Evolutionary conservation across 2,797 vertebrate genomes (phyloP).

Genomic region (Sorex maritimensis): DNA sequence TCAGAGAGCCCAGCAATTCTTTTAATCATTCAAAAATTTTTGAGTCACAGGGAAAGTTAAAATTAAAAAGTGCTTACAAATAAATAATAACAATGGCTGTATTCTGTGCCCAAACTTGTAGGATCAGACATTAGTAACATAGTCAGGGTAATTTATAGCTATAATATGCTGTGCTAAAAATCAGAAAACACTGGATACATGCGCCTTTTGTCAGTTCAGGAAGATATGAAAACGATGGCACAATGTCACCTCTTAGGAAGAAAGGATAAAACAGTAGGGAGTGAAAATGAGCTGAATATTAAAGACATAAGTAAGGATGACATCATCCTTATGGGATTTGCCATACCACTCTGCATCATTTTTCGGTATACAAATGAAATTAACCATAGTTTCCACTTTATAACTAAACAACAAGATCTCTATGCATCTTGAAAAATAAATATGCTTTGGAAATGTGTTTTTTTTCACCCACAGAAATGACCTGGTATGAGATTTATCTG

Average conservation of each 20-base stretch:
- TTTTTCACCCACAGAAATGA: neutral
- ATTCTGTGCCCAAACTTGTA: neutral
- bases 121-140: neutral
- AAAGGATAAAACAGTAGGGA: neutral
- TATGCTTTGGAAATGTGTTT: conserved; percentile 43
- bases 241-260: neutral
- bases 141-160: conserved; percentile 16
- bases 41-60: conserved; percentile 1
- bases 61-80: conserved; percentile 27
- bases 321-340: neutral
- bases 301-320: conserved; percentile 2
- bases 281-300: neutral
- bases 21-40: conserved; percentile 48
- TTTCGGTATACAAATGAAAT: conserved; percentile 27
- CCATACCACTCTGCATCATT: neutral
- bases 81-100: conserved; percentile 6
- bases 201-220: conserved; percentile 40
- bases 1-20: too few species aligned
- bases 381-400: conserved; percentile 34
- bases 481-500: conserved; percentile 1
- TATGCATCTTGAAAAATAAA: conserved; percentile 27
- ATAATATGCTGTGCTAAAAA: neutral
- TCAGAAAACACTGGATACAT: conserved; percentile 47
- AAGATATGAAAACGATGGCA: neutral
- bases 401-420: conserved; percentile 36